phyloP scores from a whole-genome alignment of 1,140 invertebrate genomes.

The Dinoponera quadriceps region DNA sequence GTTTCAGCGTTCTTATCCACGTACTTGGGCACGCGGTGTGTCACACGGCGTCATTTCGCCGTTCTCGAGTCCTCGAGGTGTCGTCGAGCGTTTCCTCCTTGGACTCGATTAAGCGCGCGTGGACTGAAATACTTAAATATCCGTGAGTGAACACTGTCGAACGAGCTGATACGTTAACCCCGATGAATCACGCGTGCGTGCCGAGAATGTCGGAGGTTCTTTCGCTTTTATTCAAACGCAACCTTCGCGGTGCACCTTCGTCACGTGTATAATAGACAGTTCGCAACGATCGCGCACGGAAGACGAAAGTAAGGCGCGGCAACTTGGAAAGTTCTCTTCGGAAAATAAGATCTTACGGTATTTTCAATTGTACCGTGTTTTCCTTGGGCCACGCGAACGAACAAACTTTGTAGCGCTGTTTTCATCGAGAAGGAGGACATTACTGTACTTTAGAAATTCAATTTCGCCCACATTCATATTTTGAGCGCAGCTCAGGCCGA shows the following conservation, averaged over 20 bases:
- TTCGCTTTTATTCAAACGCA: too few relatives aligned
- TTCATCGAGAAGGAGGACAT: background rate
- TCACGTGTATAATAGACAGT: too few relatives aligned
- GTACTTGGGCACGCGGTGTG: conserved; percentile 8
- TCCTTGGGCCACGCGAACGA: background rate
- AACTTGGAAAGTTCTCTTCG: background rate
- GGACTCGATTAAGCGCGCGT: background rate
- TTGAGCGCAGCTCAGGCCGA: background rate
- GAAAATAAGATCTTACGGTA: conserved; percentile 9
- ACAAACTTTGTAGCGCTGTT: background rate
- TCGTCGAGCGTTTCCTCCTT: background rate
- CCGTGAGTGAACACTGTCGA: too few relatives aligned
- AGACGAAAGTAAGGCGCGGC: background rate
- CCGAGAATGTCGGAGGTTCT: too few relatives aligned
- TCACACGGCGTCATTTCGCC: background rate
- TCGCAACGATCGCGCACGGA: too few relatives aligned
- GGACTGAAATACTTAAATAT: too few relatives aligned
- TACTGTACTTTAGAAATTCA: background rate
- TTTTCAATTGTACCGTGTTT: background rate
- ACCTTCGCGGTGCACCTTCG: too few relatives aligned
- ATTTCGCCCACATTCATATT: background rate
- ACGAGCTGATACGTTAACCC: too few relatives aligned
- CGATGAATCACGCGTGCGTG: too few relatives aligned
- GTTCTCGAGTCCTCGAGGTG: conserved; percentile 65
- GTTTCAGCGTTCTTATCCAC: conserved; percentile 61